Evolutionary conservation across 1,140 invertebrate genomes (phyloP).

Genomic region (Pogonus chalceus): DNA sequence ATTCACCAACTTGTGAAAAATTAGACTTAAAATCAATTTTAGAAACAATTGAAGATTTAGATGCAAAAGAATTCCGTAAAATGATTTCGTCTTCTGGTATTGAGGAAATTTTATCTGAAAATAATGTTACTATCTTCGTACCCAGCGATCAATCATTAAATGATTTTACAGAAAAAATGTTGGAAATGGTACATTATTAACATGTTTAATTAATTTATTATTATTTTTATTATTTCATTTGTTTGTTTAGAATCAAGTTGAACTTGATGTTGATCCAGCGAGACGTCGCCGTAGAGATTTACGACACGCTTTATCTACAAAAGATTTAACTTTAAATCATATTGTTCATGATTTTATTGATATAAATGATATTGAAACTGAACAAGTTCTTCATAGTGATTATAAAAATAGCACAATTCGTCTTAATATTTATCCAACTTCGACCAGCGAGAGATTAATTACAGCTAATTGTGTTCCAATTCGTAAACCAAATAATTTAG

Average conservation of each 20-base stretch:
- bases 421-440: constrained; percentile 48
- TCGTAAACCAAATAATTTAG: constrained; percentile 37
- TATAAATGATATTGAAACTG: constrained; percentile 37
- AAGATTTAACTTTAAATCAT: constrained; percentile 36
- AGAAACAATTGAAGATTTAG: constrained; percentile 42
- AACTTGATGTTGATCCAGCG: constrained; percentile 18
- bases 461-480: constrained; percentile 47
- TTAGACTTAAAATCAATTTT: constrained; percentile 40
- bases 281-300: constrained; percentile 22
- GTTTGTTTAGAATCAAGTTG: neutral
- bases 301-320: constrained; percentile 22
- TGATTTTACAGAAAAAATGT: constrained; percentile 36
- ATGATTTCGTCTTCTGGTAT: constrained; percentile 37
- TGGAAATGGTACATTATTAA: constrained; percentile 29
- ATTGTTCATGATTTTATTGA: constrained; percentile 36
- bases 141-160: constrained; percentile 44
- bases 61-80: constrained; percentile 42
- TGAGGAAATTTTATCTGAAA: constrained; percentile 32
- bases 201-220: neutral
- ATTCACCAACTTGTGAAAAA: constrained; percentile 37
- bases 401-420: constrained; percentile 43
- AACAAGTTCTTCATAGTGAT: constrained; percentile 38
- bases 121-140: constrained; percentile 45
- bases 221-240: neutral
- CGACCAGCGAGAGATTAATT: constrained; percentile 33